Conservation (phyloP, 2,797 vertebrate genomes). For the Sciurus carolinensis region DNA sequence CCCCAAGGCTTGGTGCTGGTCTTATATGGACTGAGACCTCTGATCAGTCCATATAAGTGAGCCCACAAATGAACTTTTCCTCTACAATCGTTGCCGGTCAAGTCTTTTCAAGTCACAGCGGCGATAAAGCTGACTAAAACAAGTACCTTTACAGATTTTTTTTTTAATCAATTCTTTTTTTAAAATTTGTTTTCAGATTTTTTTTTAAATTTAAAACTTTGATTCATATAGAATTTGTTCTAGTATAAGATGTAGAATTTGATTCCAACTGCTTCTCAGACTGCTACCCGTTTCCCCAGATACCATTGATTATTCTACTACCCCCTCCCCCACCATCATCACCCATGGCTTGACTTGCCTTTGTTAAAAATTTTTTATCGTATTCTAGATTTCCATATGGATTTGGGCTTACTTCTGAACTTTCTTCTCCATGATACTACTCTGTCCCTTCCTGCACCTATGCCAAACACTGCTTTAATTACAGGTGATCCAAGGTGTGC, state of each 20-base stretch:
- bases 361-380: too few species aligned
- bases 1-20: too few species aligned
- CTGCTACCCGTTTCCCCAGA: neutral
- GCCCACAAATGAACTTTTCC: too few species aligned
- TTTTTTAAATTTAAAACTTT: neutral
- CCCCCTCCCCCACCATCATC: neutral
- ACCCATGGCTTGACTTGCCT: neutral
- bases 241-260: constrained; percentile 49
- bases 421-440: constrained; percentile 4
- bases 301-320: neutral
- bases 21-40: too few species aligned
- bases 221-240: neutral
- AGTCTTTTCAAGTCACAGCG: too few species aligned
- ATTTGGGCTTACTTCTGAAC: constrained; percentile 29
- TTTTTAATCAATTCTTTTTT: too few species aligned
- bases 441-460: neutral
- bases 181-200: too few species aligned
- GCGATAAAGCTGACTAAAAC: too few species aligned
- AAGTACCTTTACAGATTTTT: neutral
- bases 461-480: neutral
- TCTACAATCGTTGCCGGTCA: too few species aligned
- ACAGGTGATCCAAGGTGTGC: neutral
- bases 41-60: too few species aligned
- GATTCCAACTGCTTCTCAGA: neutral
- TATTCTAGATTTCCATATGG: neutral